A percentile compares a stretch with the other conserved stretches of the same genome.
phyloP scores from a whole-genome alignment of 2,797 vertebrate genomes.

The Zalophus californianus region DNA sequence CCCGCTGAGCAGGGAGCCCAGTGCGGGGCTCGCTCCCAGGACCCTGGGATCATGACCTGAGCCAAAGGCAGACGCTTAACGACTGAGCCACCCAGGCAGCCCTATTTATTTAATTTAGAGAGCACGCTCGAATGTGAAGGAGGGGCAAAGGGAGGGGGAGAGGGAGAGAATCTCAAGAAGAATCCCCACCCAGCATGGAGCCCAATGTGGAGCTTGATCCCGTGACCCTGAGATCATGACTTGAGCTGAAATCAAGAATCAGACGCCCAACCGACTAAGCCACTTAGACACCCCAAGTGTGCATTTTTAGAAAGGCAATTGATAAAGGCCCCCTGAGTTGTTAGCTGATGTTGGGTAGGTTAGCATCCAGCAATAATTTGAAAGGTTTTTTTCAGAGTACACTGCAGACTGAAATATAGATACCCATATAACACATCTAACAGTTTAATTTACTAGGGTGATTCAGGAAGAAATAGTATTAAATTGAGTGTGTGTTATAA shows the following conservation, averaged over 20 bases:
- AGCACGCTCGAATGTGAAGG: not conserved
- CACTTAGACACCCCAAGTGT: not conserved
- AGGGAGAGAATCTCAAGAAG: not conserved
- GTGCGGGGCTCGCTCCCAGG: not conserved
- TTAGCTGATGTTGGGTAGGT: conserved; percentile 10
- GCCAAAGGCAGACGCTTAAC: not conserved
- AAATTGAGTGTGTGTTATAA: not conserved
- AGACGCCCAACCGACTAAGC: not conserved
- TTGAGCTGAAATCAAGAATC: not conserved
- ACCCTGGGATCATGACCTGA: too few relatives aligned
- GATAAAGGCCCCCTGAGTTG: not conserved
- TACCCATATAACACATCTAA: not conserved
- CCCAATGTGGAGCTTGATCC: not conserved
- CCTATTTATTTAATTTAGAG: not conserved
- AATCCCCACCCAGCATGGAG: not conserved
- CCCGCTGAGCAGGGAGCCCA: not conserved
- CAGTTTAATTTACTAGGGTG: not conserved
- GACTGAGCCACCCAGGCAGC: not conserved
- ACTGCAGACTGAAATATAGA: conserved; percentile 9
- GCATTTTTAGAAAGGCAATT: not conserved
- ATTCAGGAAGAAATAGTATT: conserved; percentile 18
- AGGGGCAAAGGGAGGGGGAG: not conserved
- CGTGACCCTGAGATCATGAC: not conserved
- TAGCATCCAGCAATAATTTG: conserved; percentile 21
- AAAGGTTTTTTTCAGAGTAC: conserved; percentile 4